A percentile compares a stretch with the other conserved stretches of the same genome.
These are phyloP conservation scores for Strigamia transsilvanica DNA, from an alignment of 2,888 invertebrate genomes.

Conservation along the genomic window DNA sequence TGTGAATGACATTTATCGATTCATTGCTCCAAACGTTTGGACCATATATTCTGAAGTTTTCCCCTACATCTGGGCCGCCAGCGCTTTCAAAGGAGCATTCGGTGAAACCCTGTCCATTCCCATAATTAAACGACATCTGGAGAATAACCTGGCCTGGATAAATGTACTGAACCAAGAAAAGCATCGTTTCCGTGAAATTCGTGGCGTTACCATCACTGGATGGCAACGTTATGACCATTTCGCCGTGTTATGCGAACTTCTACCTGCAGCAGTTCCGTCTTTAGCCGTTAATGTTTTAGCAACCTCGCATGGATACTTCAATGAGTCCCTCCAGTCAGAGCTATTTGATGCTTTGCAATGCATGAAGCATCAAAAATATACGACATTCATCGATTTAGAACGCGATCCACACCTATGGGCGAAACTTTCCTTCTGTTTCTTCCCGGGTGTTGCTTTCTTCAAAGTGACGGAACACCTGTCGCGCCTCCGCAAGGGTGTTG, in stretches of 20 bases:
- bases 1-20: constrained; percentile 69
- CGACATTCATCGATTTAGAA: constrained; percentile 66
- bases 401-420: constrained; percentile 71
- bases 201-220: constrained; percentile 61
- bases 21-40: constrained; percentile 68
- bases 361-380: constrained; percentile 62
- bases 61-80: constrained; percentile 76
- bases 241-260: constrained; percentile 61
- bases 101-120: constrained; percentile 76
- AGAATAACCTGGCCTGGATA: constrained; percentile 76
- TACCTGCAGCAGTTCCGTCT: constrained; percentile 61
- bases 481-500: constrained; percentile 57
- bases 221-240: constrained; percentile 63
- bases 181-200: constrained; percentile 58
- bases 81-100: constrained; percentile 79
- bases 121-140: constrained; percentile 73
- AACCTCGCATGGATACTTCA: constrained; percentile 70
- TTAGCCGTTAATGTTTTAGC: constrained; percentile 60
- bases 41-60: constrained; percentile 75
- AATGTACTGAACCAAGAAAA: constrained; percentile 64
- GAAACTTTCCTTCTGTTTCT: constrained; percentile 71
- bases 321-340: constrained; percentile 66
- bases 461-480: constrained; percentile 66
- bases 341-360: constrained; percentile 69
- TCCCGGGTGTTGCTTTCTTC: constrained; percentile 72